Base-by-base conservation (phyloP, 2,797 vertebrate species). In the Anabas testudineus region DNA sequence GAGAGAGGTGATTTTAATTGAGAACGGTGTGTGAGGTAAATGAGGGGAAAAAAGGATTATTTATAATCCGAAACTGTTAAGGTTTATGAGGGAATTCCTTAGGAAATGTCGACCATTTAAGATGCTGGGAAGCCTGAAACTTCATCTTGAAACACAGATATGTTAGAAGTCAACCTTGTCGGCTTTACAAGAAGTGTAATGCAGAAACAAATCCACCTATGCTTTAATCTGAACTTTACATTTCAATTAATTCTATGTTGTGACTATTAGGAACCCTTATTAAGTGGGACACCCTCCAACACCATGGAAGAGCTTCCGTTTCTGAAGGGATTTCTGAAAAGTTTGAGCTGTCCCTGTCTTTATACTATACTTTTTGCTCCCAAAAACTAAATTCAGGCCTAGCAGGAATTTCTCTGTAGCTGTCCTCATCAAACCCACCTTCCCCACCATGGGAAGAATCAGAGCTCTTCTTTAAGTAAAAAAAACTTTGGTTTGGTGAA, bases 1-100 rank as follows among this genome's bases (percentile, higher is more conserved):
- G 67, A 78, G 47, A 68, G 61, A 74, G 82, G 79, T 49, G 80
- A 39, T 76, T 79, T 84, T 90, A 89, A 91, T 90, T 86, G 85
- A 60, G 77, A 68, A 73, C 77, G 48, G 74, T 51, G 59, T 88
- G 76, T 75, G 86, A 80, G 81, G 81, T 70, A 81, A 85, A 86
- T 55, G 60, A 76, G 71, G 70, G 63, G 53, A 72, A 47, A 67
- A 65, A n/a, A 1, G 48, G 61, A 76, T 85, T 49, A 76, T 87
- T 81, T 67, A 85, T 72, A 72, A 77, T 72, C 78, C 87, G 72
- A 67, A 74, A 64, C 72, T 32, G 6, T 32, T 72, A 2, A 10
- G 30, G 77, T 88, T 84, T 77, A 88, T 67, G 62, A 73, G 84
- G 76, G 56, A 67, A 68, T 86, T 87, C 74, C 76, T 74, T 10